Evolutionary conservation across 2,888 invertebrate species (phyloP).

Genomic region (Ypsolopha scabrella): DNA sequence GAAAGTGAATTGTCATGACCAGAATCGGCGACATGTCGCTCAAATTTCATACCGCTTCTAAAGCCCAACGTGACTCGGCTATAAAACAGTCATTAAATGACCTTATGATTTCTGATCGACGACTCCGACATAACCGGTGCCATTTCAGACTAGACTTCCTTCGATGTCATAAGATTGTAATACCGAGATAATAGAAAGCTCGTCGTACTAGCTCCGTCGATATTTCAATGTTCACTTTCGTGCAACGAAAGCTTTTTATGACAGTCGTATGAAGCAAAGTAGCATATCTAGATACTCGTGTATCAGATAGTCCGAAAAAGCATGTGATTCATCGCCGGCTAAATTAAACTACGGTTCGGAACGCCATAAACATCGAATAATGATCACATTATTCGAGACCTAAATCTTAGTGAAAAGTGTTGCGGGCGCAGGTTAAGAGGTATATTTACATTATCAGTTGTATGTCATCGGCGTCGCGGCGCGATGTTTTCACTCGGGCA

Average conservation of each 20-base stretch:
- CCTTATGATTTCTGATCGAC: conserved; percentile 28
- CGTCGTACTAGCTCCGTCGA: not conserved
- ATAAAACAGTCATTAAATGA: conserved; percentile 32
- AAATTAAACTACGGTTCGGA: conserved; percentile 9
- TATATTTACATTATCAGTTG: conserved; percentile 64
- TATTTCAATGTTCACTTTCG: not conserved
- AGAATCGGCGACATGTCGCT: conserved; percentile 33
- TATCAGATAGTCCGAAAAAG: conserved; percentile 6
- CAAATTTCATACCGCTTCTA: conserved; percentile 25
- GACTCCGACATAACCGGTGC: conserved; percentile 21
- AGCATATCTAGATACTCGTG: conserved; percentile 3
- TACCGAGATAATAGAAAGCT: not conserved
- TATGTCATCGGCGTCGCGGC: conserved; percentile 54
- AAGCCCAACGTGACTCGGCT: conserved; percentile 30
- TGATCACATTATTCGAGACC: conserved; percentile 25
- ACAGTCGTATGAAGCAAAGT: not conserved
- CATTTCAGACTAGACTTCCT: conserved; percentile 4
- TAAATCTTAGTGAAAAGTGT: conserved; percentile 29
- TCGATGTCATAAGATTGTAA: not conserved
- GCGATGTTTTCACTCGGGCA: conserved; percentile 56
- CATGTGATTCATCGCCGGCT: conserved; percentile 2
- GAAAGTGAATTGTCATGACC: conserved; percentile 59
- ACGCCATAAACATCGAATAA: conserved; percentile 18
- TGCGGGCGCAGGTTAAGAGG: conserved; percentile 41
- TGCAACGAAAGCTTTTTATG: not conserved